A percentile compares a stretch with the other conserved stretches of the same genome.
Conservation (phyloP, 2,797 vertebrate genomes). For the Notoglanidium macrostoma region DNA sequence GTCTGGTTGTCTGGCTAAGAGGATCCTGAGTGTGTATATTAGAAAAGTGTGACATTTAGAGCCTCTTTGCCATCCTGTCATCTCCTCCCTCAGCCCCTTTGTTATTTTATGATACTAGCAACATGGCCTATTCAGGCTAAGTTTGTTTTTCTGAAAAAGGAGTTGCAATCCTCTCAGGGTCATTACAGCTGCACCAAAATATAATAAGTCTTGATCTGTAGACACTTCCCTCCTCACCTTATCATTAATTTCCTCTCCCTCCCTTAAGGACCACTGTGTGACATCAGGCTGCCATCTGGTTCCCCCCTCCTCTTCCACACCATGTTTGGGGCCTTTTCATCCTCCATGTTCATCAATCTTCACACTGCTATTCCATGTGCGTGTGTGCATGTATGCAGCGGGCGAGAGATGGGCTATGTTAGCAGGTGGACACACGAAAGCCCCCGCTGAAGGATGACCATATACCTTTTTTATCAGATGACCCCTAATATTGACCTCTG, state of each 20-base stretch:
- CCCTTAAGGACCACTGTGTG: conserved; percentile 7
- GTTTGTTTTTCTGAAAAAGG: background rate
- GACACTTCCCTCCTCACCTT: conserved; percentile 25
- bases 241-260: conserved; percentile 35
- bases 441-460: conserved; percentile 59
- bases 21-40: conserved; percentile 48
- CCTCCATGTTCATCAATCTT: conserved; percentile 31
- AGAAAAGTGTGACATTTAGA: conserved; percentile 66
- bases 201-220: conserved; percentile 6
- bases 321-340: conserved; percentile 23
- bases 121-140: background rate
- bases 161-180: background rate
- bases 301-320: background rate
- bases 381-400: conserved; percentile 40
- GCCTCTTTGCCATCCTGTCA: conserved; percentile 51
- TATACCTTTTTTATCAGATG: conserved; percentile 71
- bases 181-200: background rate
- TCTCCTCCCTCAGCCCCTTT: conserved; percentile 54
- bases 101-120: conserved; percentile 56
- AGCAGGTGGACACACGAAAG: conserved; percentile 64
- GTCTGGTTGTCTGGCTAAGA: conserved; percentile 33
- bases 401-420: conserved; percentile 39
- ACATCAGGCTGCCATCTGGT: conserved; percentile 39
- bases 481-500: conserved; percentile 69
- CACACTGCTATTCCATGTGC: conserved; percentile 24